Conservation (phyloP, 1,140 invertebrate species). For the Potamilus streckersoni region DNA sequence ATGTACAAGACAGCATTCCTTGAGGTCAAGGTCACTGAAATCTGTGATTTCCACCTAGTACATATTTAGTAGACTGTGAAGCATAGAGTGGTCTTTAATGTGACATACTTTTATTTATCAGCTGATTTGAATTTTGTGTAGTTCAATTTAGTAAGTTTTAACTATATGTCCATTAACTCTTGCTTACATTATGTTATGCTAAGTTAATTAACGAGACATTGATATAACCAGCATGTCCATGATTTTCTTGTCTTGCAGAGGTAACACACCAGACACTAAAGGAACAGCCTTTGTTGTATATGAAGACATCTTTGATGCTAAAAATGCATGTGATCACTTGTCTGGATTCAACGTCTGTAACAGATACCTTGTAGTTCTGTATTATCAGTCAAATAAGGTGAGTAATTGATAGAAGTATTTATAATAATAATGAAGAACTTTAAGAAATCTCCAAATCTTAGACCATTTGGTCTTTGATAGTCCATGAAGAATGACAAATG, state of each 20-base stretch:
- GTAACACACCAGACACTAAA: conserved; percentile 96
- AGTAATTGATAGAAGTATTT: conserved; percentile 4
- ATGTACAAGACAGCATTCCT: too few species aligned
- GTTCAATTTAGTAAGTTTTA: too few species aligned
- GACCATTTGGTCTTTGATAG: neutral
- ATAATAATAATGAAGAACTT: neutral
- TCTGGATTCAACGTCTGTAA: conserved; percentile 99
- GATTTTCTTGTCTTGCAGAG: conserved; percentile 76
- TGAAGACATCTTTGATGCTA: conserved; percentile 99
- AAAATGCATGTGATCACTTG: conserved; percentile 99
- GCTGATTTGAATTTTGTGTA: too few species aligned
- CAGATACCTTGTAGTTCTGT: conserved; percentile 96
- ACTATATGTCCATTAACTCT: too few species aligned
- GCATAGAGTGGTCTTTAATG: too few species aligned
- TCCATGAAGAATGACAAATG: neutral
- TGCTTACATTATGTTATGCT: too few species aligned
- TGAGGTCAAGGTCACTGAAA: too few species aligned
- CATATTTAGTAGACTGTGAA: too few species aligned
- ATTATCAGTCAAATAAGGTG: conserved; percentile 82
- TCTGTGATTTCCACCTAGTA: too few species aligned
- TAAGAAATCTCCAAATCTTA: neutral
- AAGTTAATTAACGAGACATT: too few species aligned
- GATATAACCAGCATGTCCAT: neutral
- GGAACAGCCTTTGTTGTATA: conserved; percentile 99
- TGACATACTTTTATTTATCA: too few species aligned